Percentiles rank a stretch among this genome's conserved stretches.
Conservation (phyloP, 2,113 vertebrate species). For the Channa maculata region DNA sequence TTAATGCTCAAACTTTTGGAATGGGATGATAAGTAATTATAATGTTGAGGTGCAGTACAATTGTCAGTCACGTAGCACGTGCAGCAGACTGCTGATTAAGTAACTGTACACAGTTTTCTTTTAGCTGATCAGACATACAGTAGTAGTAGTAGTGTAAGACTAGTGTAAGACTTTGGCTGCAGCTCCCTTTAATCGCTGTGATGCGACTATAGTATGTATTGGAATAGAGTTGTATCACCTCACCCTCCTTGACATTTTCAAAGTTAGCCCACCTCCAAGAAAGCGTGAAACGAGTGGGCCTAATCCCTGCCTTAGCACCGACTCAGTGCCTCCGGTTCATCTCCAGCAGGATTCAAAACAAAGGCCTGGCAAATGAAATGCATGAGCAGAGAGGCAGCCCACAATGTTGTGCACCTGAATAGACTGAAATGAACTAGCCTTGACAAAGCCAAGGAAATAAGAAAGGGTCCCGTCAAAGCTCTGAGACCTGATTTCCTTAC, state of each 20-base stretch:
- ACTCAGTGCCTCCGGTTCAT: conserved; percentile 74
- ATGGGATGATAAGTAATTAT: background rate
- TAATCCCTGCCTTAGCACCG: conserved; percentile 72
- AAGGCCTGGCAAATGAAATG: conserved; percentile 77
- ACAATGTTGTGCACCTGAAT: conserved; percentile 75
- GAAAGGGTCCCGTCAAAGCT: conserved; percentile 68
- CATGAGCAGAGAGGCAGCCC: conserved; percentile 61
- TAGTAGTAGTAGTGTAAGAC: background rate
- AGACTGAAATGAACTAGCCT: conserved; percentile 73
- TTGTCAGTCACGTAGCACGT: background rate
- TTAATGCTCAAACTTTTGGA: conserved; percentile 14
- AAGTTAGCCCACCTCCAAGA: conserved; percentile 64
- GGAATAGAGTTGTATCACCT: conserved; percentile 60
- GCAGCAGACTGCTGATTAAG: no score
- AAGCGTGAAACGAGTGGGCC: conserved; percentile 64
- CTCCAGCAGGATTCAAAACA: conserved; percentile 72
- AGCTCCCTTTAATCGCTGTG: background rate
- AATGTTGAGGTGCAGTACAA: background rate
- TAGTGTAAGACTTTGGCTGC: background rate
- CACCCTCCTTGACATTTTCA: conserved; percentile 64
- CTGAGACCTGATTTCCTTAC: conserved; percentile 56
- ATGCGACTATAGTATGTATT: conserved; percentile 35
- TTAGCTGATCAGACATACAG: no score
- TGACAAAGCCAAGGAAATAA: conserved; percentile 70
- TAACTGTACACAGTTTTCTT: no score